phyloP scores from a whole-genome alignment of 2,888 invertebrate species.

The Nysson spinosus region DNA sequence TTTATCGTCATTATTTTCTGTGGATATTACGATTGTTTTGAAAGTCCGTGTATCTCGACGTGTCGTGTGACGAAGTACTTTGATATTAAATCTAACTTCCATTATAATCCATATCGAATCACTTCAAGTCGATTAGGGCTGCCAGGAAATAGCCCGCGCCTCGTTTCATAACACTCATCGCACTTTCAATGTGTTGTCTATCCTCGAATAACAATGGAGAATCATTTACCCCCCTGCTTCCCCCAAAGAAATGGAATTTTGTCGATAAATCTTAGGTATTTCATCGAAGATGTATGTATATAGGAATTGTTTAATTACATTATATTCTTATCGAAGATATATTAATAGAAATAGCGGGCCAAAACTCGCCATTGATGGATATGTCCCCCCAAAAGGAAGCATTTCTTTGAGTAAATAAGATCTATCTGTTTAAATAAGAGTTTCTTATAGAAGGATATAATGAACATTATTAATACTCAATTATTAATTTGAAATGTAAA shows the following conservation, averaged over 20 bases:
- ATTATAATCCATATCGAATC: constrained; percentile 71
- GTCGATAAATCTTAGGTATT: too few species aligned
- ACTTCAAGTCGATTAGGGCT: constrained; percentile 69
- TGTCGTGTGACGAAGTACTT: constrained; percentile 24
- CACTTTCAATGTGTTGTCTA: constrained; percentile 33
- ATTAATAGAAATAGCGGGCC: too few species aligned
- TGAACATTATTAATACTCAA: too few species aligned
- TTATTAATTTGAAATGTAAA: too few species aligned
- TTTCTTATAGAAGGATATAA: too few species aligned
- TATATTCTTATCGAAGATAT: too few species aligned
- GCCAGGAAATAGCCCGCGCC: constrained; percentile 67
- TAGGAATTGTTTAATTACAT: too few species aligned
- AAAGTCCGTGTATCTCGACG: background rate
- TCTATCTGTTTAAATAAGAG: too few species aligned
- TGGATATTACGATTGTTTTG: background rate
- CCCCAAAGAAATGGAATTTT: constrained; percentile 1
- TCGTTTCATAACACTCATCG: constrained; percentile 43
- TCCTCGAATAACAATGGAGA: constrained; percentile 63
- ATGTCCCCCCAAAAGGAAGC: too few species aligned
- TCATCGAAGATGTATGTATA: too few species aligned
- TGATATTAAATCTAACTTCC: constrained; percentile 58
- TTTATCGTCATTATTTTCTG: background rate
- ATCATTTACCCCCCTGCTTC: constrained; percentile 39
- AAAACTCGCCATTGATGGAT: too few species aligned
- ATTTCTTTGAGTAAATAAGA: too few species aligned